A percentile compares a stretch with the other conserved stretches of the same genome.
These are phyloP conservation scores for Carassius gibelio DNA, from an alignment of 2,113 vertebrate species.

Conservation along the genomic window DNA sequence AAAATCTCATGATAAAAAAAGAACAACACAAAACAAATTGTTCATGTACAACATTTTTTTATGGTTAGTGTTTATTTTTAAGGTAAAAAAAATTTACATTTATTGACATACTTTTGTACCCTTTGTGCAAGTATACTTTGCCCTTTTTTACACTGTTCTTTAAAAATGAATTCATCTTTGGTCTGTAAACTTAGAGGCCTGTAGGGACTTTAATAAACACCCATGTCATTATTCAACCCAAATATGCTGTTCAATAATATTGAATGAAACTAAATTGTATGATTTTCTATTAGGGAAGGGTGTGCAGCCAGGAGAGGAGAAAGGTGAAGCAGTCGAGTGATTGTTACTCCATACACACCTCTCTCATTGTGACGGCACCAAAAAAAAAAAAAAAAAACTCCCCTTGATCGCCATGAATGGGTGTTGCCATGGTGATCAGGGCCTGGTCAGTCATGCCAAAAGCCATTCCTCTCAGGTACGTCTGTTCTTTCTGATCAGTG, in stretches of 20 bases:
- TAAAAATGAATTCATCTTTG: not conserved
- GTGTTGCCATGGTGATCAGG: constrained; percentile 86
- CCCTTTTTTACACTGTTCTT: not conserved
- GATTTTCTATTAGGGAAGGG: constrained; percentile 51
- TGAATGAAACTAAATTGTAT: constrained; percentile 1
- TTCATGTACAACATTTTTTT: too few species aligned
- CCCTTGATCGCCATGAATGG: constrained; percentile 86
- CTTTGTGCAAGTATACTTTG: not conserved
- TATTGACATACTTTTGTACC: not conserved
- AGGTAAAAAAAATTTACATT: too few species aligned
- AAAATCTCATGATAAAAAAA: not conserved
- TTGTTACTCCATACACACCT: constrained; percentile 88
- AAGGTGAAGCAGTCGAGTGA: constrained; percentile 87
- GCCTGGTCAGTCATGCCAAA: constrained; percentile 84
- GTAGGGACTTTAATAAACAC: not conserved
- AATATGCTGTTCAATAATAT: constrained; percentile 26
- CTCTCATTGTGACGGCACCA: constrained; percentile 87
- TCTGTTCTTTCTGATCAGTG: constrained; percentile 10
- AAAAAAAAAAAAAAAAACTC: constrained; percentile 74
- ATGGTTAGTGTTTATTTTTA: too few species aligned
- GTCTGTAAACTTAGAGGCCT: not conserved
- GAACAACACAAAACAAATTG: too few species aligned
- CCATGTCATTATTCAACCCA: constrained; percentile 13
- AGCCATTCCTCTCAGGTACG: constrained; percentile 84
- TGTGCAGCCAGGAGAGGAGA: constrained; percentile 83